Evolutionary conservation across 2,888 invertebrate genomes (phyloP).

Genomic region (Steromphala cineraria): DNA sequence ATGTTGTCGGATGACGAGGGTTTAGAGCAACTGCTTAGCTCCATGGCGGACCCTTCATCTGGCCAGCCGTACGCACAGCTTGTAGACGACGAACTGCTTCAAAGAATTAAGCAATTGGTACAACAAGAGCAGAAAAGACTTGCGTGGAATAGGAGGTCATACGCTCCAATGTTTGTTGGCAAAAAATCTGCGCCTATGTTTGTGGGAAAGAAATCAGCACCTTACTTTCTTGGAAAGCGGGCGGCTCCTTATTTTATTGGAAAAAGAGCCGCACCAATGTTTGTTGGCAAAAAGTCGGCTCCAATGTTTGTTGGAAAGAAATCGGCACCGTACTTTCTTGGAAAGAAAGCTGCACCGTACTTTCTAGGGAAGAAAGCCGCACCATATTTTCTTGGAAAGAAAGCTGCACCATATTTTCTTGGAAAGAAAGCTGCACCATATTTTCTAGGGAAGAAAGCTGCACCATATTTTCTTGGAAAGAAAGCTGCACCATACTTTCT

Average conservation of each 20-base stretch:
- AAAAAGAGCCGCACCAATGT: constrained; percentile 38
- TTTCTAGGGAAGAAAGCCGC: constrained; percentile 40
- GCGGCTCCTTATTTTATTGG: constrained; percentile 39
- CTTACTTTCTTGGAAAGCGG: neutral
- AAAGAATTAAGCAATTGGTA: constrained; percentile 25
- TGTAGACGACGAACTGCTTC: constrained; percentile 27
- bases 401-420: constrained; percentile 31
- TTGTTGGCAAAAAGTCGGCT: constrained; percentile 40
- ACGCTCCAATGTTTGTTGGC: constrained; percentile 26
- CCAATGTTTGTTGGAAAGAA: constrained; percentile 51
- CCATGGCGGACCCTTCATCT: constrained; percentile 28
- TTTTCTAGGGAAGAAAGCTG: constrained; percentile 45
- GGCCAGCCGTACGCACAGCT: neutral
- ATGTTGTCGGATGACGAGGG: neutral
- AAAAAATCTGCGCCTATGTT: constrained; percentile 35
- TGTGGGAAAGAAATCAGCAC: constrained; percentile 31
- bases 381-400: constrained; percentile 49
- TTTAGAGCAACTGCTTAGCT: constrained; percentile 24
- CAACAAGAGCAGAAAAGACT: constrained; percentile 32
- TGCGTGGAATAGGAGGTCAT: constrained; percentile 30
- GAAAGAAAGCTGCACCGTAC: constrained; percentile 36
- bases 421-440: constrained; percentile 23
- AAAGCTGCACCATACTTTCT: constrained; percentile 24
- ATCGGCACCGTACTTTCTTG: constrained; percentile 30
- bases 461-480: constrained; percentile 25